phyloP scores from a whole-genome alignment of 2,797 vertebrate species.

The Galagoides demidoff region DNA sequence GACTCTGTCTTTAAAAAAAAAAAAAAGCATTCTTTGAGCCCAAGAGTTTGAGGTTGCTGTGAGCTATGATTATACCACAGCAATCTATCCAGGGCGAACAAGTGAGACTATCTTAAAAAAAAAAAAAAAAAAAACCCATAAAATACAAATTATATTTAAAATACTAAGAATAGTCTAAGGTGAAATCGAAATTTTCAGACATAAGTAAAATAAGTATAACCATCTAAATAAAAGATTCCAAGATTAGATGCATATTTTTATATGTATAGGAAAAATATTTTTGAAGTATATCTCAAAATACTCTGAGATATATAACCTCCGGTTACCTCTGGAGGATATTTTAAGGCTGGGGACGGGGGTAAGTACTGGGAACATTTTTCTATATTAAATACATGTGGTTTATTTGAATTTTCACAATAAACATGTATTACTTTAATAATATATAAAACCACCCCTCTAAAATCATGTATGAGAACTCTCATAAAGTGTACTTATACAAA shows the following conservation, averaged over 20 bases:
- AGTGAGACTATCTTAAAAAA: no score
- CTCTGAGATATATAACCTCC: no score
- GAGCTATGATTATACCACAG: no score
- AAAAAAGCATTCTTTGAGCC: no score
- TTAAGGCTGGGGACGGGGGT: not conserved
- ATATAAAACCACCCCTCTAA: not conserved
- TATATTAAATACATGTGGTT: not conserved
- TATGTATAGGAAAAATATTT: not conserved
- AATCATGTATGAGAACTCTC: not conserved
- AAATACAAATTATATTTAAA: not conserved
- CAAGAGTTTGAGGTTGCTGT: no score
- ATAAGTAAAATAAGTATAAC: not conserved
- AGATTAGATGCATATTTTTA: not conserved
- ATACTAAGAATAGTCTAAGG: not conserved
- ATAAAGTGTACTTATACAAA: not conserved
- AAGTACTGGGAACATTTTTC: constrained; percentile 32
- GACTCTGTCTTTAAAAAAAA: no score
- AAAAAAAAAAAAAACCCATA: not conserved
- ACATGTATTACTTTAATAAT: constrained; percentile 26
- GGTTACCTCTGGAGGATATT: not conserved
- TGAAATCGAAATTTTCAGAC: not conserved
- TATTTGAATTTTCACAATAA: constrained; percentile 46
- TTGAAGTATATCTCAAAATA: not conserved
- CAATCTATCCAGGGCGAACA: no score
- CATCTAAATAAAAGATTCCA: not conserved